phyloP scores from a whole-genome alignment of 2,888 invertebrate genomes.

The Phyllotreta cruciferae region DNA sequence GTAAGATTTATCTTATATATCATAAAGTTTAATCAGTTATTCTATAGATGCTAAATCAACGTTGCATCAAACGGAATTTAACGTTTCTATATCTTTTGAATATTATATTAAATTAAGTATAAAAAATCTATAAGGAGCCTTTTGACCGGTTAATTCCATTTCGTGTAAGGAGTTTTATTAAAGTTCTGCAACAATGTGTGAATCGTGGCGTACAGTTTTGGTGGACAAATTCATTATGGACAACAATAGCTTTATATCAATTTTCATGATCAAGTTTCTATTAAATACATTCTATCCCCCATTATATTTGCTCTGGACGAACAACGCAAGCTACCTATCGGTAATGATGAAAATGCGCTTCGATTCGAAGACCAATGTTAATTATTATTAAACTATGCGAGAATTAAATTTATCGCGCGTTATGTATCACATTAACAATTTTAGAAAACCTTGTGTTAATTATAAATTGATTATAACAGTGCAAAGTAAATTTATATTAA shows the following conservation, averaged over 20 bases:
- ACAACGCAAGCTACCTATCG: not conserved
- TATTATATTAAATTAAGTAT: too few species aligned
- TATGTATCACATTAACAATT: not conserved
- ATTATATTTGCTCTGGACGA: too few species aligned
- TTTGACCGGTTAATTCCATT: too few species aligned
- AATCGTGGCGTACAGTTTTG: not conserved
- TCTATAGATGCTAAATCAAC: not conserved
- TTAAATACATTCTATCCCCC: slow-evolving; percentile 1
- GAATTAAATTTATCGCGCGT: not conserved
- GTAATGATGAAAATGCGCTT: not conserved
- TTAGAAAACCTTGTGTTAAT: too few species aligned
- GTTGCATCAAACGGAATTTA: not conserved
- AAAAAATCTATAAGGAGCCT: too few species aligned
- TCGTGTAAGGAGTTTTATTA: too few species aligned
- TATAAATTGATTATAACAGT: too few species aligned
- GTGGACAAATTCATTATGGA: slow-evolving; percentile 10
- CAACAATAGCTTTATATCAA: slow-evolving; percentile 5
- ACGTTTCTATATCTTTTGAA: not conserved
- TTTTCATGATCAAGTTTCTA: slow-evolving; percentile 6
- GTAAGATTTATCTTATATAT: slow-evolving; percentile 26
- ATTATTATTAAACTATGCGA: too few species aligned
- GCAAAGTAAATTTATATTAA: too few species aligned
- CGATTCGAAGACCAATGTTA: not conserved
- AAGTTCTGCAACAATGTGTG: too few species aligned
- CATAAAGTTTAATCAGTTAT: slow-evolving; percentile 27